Base-by-base conservation (phyloP, 2,888 invertebrate species). In the Psylliodes chrysocephalus region DNA sequence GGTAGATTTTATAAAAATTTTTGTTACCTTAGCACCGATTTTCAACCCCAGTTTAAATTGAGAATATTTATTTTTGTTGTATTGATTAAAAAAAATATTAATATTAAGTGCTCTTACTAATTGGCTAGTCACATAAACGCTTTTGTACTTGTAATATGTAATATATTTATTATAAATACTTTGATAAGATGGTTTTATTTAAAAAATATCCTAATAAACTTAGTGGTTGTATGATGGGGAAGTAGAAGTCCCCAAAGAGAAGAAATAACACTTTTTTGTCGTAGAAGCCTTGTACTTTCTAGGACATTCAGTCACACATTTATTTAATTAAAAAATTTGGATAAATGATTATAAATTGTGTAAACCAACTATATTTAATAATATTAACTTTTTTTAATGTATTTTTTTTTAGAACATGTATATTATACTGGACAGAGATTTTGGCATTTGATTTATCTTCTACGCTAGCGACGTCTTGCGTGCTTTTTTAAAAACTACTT, bases 101-200 rank as follows among this genome's bases (percentile, higher is more conserved):
- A 35, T 35, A 4, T 46, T 63, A 67, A 68, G 64, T 70, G 64
- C 65, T 69, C 64, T 69, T 67, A 66, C 68, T 70, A 70, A 70
- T 66, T 67, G 60, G 64, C 68, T 70, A 70, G 70, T 70, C 70
- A 69, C 51, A 52, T 63, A 47, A 67, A 66, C 65, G 69, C 67
- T 69, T n/a, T 66, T 51, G 56, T 60, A 47, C 57, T 52, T 22
- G 38, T 60, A 64, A 56, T 46, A 44, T 54, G 35, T 49, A 55
- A 60, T 60, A 49, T 49, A 60, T 56, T 14, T 61, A 14, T n/a
- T 19, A 53, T 49, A 60, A 28, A 28, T 40, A 17, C 40, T 35
- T 19, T 19, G 2, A 14, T 35, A 35, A 22, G 6, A 6, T 22
- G 6, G 22, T 22, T 22, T 22, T 22, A 22, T 22, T n/a, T 22